Percentiles rank a stretch among this genome's conserved stretches.
These are phyloP conservation scores for Dromococcyx pavoninus DNA, from an alignment of 2,797 vertebrate species.

Conservation along the genomic window DNA sequence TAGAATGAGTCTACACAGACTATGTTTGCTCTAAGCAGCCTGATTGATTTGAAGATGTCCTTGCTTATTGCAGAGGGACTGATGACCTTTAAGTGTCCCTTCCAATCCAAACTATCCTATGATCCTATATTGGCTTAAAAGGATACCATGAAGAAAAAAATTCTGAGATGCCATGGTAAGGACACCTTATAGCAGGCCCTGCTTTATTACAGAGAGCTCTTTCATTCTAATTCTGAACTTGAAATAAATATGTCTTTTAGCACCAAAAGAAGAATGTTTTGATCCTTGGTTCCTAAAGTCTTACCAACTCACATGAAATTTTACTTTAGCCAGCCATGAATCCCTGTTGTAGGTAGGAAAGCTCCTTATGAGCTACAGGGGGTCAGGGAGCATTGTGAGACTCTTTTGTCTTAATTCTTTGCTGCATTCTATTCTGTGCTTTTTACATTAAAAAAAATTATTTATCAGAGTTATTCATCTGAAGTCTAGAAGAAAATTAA, in stretches of 20 bases:
- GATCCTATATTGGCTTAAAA: not conserved
- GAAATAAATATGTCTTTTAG: not conserved
- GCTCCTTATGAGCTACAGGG: not conserved
- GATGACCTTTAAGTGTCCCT: no score
- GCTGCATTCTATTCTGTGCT: not conserved
- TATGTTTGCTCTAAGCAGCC: not conserved
- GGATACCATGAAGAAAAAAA: not conserved
- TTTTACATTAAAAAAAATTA: not conserved
- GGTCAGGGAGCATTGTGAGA: not conserved
- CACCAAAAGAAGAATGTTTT: not conserved
- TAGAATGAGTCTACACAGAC: fast-evolving
- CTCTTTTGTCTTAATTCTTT: not conserved
- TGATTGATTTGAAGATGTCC: no score
- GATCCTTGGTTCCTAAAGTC: not conserved
- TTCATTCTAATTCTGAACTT: not conserved
- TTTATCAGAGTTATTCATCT: not conserved
- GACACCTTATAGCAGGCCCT: fast-evolving
- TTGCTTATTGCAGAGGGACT: no score
- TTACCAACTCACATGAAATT: fast-evolving
- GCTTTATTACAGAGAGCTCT: not conserved
- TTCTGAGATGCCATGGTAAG: fast-evolving
- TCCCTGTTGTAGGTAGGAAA: not conserved
- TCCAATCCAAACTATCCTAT: no score
- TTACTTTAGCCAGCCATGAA: not conserved
- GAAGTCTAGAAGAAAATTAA: not conserved